These are phyloP conservation scores for Eumaeus atala DNA, from an alignment of 1,140 invertebrate species.

Conservation along the genomic window DNA sequence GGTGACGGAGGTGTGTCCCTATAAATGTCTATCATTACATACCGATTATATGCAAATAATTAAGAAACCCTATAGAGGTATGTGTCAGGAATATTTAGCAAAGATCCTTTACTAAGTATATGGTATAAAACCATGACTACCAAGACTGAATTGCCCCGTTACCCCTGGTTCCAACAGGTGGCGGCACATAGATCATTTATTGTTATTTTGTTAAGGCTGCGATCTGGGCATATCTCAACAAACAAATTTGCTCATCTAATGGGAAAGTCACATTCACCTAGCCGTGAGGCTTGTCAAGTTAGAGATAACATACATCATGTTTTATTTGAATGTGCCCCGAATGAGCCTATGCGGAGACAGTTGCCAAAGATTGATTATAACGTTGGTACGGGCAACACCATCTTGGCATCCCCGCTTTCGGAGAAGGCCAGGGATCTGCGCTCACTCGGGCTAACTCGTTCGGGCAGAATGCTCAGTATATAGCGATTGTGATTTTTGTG, in stretches of 20 bases:
- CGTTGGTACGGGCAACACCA: no score
- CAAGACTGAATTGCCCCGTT: conserved; percentile 1
- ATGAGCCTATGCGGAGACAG: not conserved
- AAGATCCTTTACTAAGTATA: not conserved
- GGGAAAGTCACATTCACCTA: conserved; percentile 1
- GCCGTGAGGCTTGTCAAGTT: not conserved
- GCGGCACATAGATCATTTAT: conserved; percentile 6
- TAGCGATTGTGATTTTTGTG: no score
- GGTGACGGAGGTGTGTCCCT: not conserved
- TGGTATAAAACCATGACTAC: conserved; percentile 7
- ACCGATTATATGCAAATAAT: not conserved
- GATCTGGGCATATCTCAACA: conserved; percentile 9
- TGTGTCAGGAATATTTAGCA: no score
- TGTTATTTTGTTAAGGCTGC: conserved; percentile 1
- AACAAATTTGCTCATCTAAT: not conserved
- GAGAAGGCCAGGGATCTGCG: no score
- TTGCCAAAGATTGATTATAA: no score
- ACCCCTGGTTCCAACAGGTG: conserved; percentile 7
- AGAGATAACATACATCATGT: conserved; percentile 6
- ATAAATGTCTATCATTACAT: not conserved
- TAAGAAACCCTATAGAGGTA: not conserved
- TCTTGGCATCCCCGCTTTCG: no score
- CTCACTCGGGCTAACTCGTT: no score
- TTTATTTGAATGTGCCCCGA: conserved; percentile 5
- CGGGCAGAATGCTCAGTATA: no score